A percentile compares a stretch with the other conserved stretches of the same genome.
These are phyloP conservation scores for Zele albiditarsus DNA, from an alignment of 2,888 invertebrate genomes.

Conservation along the genomic window DNA sequence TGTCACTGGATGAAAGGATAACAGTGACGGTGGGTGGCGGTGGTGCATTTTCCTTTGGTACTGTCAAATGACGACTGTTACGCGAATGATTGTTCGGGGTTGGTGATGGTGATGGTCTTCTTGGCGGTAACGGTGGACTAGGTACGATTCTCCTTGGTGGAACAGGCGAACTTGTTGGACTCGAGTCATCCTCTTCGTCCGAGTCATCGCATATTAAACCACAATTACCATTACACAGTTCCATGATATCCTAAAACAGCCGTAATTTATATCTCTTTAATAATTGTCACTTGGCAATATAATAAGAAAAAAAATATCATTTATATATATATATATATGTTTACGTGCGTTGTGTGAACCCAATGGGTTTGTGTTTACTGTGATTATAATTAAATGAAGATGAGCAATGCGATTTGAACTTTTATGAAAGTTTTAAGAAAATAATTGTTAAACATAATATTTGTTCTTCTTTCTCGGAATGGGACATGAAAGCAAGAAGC, in stretches of 20 bases:
- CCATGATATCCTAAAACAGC: slow-evolving; percentile 71
- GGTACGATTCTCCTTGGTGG: slow-evolving; percentile 65
- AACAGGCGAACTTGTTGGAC: slow-evolving; percentile 68
- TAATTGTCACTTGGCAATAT: background rate
- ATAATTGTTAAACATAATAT: background rate
- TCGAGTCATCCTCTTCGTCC: slow-evolving; percentile 68
- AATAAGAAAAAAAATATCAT: background rate
- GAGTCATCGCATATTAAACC: slow-evolving; percentile 67
- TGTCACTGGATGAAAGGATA: slow-evolving; percentile 62
- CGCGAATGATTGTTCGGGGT: slow-evolving; percentile 62
- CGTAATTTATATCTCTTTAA: slow-evolving; percentile 15
- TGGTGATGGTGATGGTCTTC: slow-evolving; percentile 75
- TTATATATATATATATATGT: background rate
- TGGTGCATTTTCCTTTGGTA: slow-evolving; percentile 73
- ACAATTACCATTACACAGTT: slow-evolving; percentile 68
- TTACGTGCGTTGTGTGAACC: background rate
- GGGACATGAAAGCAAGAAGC: slow-evolving; percentile 40
- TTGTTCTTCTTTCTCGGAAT: background rate
- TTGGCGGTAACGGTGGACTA: slow-evolving; percentile 79
- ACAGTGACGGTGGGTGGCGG: slow-evolving; percentile 69
- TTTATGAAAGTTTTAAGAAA: background rate
- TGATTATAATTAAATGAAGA: background rate
- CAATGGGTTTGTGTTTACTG: background rate
- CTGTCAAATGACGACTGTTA: slow-evolving; percentile 69
- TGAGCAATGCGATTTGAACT: background rate